A percentile compares a stretch with the other conserved stretches of the same genome.
phyloP scores from a whole-genome alignment of 2,113 vertebrate species.

The Corvus moneduloides region DNA sequence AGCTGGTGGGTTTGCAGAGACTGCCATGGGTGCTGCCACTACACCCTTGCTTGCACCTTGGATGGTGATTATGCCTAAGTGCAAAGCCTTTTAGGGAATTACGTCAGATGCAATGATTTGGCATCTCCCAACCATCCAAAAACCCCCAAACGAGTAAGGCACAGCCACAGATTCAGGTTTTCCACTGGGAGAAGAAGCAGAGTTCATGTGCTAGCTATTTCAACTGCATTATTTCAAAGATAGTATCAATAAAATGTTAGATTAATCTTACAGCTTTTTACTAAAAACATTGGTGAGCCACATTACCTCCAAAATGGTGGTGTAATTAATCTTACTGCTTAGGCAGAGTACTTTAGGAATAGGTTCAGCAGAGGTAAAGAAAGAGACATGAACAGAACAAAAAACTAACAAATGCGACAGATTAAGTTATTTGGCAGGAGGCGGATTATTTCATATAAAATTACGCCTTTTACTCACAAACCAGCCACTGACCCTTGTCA shows the following conservation, averaged over 20 bases:
- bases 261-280: not conserved
- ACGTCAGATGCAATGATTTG: not conserved
- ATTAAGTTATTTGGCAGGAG: not conserved
- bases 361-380: not conserved
- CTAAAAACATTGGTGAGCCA: not conserved
- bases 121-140: not conserved
- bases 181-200: not conserved
- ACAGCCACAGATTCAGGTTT: not conserved
- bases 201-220: not conserved
- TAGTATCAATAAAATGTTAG: not conserved
- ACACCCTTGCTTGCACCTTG: too few species aligned
- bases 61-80: not conserved
- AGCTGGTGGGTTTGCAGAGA: not conserved
- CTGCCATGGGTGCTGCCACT: not conserved
- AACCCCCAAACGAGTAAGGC: not conserved
- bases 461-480: not conserved
- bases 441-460: not conserved
- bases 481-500: not conserved
- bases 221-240: not conserved
- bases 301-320: rapidly evolving
- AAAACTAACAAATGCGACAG: not conserved
- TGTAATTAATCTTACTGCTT: not conserved
- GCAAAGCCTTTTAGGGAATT: not conserved
- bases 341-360: not conserved
- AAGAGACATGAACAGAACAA: not conserved